A percentile compares a stretch with the other conserved stretches of the same genome.
Evolutionary conservation across 2,888 invertebrate genomes (phyloP).

Genomic region (Phrixothrix hirtus): DNA sequence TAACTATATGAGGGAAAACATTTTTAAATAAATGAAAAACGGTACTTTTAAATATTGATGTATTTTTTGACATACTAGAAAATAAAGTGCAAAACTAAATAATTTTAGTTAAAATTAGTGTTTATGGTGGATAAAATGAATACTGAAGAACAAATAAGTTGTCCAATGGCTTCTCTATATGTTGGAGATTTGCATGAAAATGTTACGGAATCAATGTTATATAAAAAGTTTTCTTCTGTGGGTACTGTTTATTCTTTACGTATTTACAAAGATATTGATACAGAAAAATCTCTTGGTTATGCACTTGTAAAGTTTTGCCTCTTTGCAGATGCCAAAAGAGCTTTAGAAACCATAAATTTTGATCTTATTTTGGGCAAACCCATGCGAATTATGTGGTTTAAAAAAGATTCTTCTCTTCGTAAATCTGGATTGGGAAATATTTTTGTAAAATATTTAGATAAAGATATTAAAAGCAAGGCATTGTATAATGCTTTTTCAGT

Average conservation of each 20-base stretch:
- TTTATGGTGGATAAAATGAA: constrained; percentile 40
- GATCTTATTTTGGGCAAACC: constrained; percentile 96
- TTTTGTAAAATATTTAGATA: constrained; percentile 99
- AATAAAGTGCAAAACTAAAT: constrained; percentile 6
- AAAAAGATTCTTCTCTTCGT: constrained; percentile 95
- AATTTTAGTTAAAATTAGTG: constrained; percentile 8
- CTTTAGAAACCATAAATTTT: constrained; percentile 99
- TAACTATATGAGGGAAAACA: constrained; percentile 6
- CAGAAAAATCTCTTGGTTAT: constrained; percentile 96
- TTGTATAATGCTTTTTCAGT: constrained; percentile 99
- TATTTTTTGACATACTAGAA: constrained; percentile 1
- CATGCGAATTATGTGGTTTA: constrained; percentile 99
- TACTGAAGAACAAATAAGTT: constrained; percentile 61
- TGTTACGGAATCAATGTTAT: constrained; percentile 98
- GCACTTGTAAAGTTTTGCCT: constrained; percentile 99
- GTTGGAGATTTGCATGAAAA: constrained; percentile 98
- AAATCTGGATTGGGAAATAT: constrained; percentile 99
- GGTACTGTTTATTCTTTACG: constrained; percentile 98
- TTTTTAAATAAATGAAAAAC: constrained; percentile 16
- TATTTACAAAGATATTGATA: constrained; percentile 97
- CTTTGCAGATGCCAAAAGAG: constrained; percentile 97
- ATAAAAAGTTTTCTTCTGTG: constrained; percentile 98
- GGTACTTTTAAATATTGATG: constrained; percentile 6
- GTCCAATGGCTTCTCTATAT: constrained; percentile 95
- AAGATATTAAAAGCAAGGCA: constrained; percentile 97